Evolutionary conservation across 1,140 invertebrate species (phyloP), one percentile per base, ranked within the genome.

Genomic region (Asbolus verrucosus): DNA sequence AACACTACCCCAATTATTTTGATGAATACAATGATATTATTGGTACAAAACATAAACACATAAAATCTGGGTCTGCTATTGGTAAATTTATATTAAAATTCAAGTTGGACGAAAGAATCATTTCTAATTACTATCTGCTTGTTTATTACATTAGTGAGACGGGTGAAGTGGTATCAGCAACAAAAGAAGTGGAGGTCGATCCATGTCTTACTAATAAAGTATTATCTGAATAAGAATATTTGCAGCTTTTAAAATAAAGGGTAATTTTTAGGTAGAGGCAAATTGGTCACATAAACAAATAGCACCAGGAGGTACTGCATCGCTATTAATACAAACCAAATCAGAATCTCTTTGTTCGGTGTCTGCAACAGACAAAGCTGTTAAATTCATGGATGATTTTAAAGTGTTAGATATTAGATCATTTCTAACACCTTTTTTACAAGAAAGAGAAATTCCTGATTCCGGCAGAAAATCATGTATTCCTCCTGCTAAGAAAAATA

Each of bases 321-420:
- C 79, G 4, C 75, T 89, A 3, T 78, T 81, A 14, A 71, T 90
- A 0, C 81, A 84, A 67, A 84, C 87, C 1, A 79, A 81, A 0
- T 83, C 86, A 0, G 81, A 81, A 27, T 88, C 88, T 0, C 71
- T 88, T 0, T 90, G 89, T 74, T 85, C 85, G 14, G 72, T 89
- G 9, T 86, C 87, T 0, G 84, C 84, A 0, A 82, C 89, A 0
- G 89, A 90, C 77, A 86, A 85, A 69, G 86, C 87, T 39, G 84
- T 85, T 0, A 82, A 81, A 39, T 84, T 88, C 54, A 75, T 88
- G 19, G 80, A 70, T 13, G 30, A 65, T 65, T 27, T 65, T 0
- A 9, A 5, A 11, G 14, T 15, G 8, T 16, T 65, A 21, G n/a
- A 30, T 4, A 43, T 21, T 0, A 63, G 69, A 38, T 18, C 63